Percentiles rank a stretch among this genome's conserved stretches.
These are phyloP conservation scores for Dinocampus coccinellae DNA, from an alignment of 2,888 invertebrate genomes.

Conservation along the genomic window DNA sequence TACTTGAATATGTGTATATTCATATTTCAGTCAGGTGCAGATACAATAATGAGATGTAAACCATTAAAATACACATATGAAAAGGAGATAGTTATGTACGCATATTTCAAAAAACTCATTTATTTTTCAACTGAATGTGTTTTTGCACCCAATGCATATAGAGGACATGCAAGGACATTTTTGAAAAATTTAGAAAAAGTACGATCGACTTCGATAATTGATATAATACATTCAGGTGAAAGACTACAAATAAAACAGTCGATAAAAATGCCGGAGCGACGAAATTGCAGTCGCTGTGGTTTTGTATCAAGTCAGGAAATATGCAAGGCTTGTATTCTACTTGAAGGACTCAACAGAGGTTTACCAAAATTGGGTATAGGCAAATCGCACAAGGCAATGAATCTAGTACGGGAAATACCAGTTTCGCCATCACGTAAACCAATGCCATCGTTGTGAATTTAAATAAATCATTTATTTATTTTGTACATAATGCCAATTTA, in stretches of 20 bases:
- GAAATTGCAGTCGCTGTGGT: slow-evolving; percentile 87
- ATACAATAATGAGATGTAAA: slow-evolving; percentile 91
- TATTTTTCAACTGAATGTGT: slow-evolving; percentile 99
- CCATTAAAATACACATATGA: slow-evolving; percentile 98
- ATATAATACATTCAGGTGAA: slow-evolving; percentile 93
- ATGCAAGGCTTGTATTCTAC: slow-evolving; percentile 95
- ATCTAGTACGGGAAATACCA: slow-evolving; percentile 44
- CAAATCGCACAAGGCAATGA: slow-evolving; percentile 83
- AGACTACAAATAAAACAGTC: slow-evolving; percentile 85
- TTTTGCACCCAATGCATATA: slow-evolving; percentile 97
- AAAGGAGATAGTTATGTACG: slow-evolving; percentile 99
- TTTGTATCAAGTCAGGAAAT: slow-evolving; percentile 93
- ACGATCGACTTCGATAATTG: slow-evolving; percentile 91
- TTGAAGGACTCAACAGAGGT: slow-evolving; percentile 96
- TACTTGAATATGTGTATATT: slow-evolving; percentile 22
- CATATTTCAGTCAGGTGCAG: slow-evolving; percentile 78
- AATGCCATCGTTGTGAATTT: neutral
- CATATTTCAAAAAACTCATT: slow-evolving; percentile 93
- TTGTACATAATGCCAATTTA: slow-evolving; percentile 15
- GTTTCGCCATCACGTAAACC: neutral
- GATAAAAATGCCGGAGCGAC: slow-evolving; percentile 84
- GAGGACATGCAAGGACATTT: slow-evolving; percentile 90
- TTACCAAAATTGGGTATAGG: slow-evolving; percentile 92
- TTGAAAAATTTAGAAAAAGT: slow-evolving; percentile 96
- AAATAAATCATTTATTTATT: slow-evolving; percentile 6